Base-by-base conservation (phyloP, 2,888 invertebrate species). In the Isoperla grammatica region DNA sequence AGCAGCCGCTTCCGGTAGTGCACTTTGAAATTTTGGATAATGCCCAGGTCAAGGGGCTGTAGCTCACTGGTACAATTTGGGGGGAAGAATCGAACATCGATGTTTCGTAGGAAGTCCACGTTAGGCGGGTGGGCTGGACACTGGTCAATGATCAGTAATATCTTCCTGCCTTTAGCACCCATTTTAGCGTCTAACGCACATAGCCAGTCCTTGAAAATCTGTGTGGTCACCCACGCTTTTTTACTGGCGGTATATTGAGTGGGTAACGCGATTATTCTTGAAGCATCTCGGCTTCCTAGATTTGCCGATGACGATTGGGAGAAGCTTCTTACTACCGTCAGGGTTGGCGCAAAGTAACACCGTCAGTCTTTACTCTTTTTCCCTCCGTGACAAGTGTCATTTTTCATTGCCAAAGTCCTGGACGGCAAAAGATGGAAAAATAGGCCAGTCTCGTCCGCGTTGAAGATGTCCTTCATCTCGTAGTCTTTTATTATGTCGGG, bases 401-500 rank as follows among this genome's bases (percentile, higher is more conserved):
- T 57, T 66, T 67, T 69, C 5, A 68, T 3, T 13, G 56, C 23
- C 15, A 56, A 53, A 13, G 53, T 54, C 8, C 17, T 4, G 49
- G 66, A 57, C 19, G 69, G 68, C 49, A 69, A 59, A 29, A 64
- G 65, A 53, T 66, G 58, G 59, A 69, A 69, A 64, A 69, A 69
- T 19, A 70, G 57, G 6, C 65, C 67, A 46, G 64, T 69, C 65
- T 70, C 69, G 15, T 20, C 48, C 5, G 49, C 49, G 22, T 56
- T 56, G 19, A 55, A 56, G 17, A 56, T 53, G 13, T 56, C 49
- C 5, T 35, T 12, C 6, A 12, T 6, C 9, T 12, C 22, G 22
- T 56, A 56, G 20, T 20, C 17, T 17, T 13, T 39, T 15, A 62
- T n/a, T 54, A 17, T 59, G 6, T 29, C 29, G 61, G 60, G 56